Base-by-base conservation (phyloP, 2,888 invertebrate species). In the Perdita meconis region DNA sequence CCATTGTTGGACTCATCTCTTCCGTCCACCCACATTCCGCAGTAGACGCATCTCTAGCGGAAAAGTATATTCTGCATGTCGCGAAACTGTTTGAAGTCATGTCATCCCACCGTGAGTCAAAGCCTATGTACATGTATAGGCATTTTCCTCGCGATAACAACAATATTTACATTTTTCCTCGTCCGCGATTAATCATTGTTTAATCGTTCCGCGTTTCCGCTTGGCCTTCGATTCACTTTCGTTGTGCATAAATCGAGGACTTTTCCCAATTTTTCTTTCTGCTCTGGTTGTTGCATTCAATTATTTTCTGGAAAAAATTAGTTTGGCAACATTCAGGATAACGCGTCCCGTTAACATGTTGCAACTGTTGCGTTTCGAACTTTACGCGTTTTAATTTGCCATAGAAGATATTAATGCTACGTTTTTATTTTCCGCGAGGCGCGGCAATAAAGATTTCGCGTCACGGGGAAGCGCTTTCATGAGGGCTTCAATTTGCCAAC, bases 241-340 rank as follows among this genome's bases (percentile, higher is more conserved):
- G 24, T 13, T 22, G 38, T n/a, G 24, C 38, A 13, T 12, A 10
- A 16, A 19, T 22, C 19, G 22, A 10, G 10, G 47, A 47, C 19
- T 16, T 47, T 47, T 30, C 6, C 30, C 30, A 30, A 71, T 53
- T 47, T n/a, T 70, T 63, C 56, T 26, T 2, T 24, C 26, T 16
- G 8, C 4, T n/a, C 13, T 38, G 24, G 10, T n/a, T 59, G 47
- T 3, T 30, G 26, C 40, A 26, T 44, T 44, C 40, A 61, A 12
- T 24, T 50, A 12, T 59, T 65, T 60, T 12, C 22, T 42, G 47
- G 44, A 56, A 78, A 67, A 81, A 83, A 84, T 66, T 78, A 83
- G 78, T 38, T 55, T 19, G 84, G 83, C 83, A 83, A 83, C 67
- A 50, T 38, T 56, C 47, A 13, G 63, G 83, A 84, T 84, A 84